Percentiles rank a stretch among this genome's conserved stretches.
phyloP scores from a whole-genome alignment of 2,797 vertebrate species.

The Coracias cyanogaster region DNA sequence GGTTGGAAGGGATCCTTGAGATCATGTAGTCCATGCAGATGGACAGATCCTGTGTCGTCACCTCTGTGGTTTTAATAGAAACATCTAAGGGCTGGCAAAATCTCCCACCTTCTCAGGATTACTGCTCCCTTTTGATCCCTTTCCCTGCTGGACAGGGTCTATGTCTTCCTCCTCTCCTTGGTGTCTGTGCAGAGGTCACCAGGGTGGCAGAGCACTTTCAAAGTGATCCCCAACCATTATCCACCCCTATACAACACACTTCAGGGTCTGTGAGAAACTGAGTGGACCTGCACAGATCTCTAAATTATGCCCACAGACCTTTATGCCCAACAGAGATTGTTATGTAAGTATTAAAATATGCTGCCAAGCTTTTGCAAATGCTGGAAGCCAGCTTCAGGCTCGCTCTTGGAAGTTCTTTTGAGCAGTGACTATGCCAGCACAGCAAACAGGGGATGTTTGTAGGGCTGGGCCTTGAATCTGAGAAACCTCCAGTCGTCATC shows the following conservation, averaged over 20 bases:
- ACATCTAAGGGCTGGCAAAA: not conserved
- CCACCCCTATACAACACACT: fast-evolving
- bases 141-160: not conserved
- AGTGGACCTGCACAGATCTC: not conserved
- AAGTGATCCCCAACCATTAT: not conserved
- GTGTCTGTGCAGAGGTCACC: not conserved
- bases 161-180: not conserved
- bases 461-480: not conserved
- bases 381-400: not conserved
- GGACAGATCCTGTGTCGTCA: not conserved
- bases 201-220: not conserved
- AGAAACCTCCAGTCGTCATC: not conserved
- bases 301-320: not conserved
- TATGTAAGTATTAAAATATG: not conserved
- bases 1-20: no score
- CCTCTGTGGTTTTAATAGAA: not conserved
- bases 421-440: not conserved
- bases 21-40: not conserved
- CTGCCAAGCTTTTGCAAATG: not conserved
- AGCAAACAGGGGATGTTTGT: not conserved
- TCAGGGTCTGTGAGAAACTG: not conserved
- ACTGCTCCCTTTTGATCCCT: not conserved
- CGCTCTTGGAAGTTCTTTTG: not conserved
- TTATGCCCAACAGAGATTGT: not conserved
- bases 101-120: not conserved